A percentile compares a stretch with the other conserved stretches of the same genome.
phyloP scores from a whole-genome alignment of 2,113 vertebrate genomes.

The Ameiurus melas region DNA sequence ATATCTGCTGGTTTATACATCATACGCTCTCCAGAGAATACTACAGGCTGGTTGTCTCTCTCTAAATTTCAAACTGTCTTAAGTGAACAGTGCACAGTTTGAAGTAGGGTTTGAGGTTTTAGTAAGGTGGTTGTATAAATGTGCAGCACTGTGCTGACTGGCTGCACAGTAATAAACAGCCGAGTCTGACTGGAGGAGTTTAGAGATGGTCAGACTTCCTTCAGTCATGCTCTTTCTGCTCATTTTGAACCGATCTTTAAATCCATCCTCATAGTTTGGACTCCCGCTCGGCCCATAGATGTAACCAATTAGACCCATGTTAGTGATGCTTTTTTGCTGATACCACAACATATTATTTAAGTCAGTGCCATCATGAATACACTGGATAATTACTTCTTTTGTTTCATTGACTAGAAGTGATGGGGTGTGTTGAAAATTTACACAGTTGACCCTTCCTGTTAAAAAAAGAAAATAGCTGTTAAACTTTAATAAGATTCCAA shows the following conservation, averaged over 20 bases:
- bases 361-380: slow-evolving; percentile 34
- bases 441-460: slow-evolving; percentile 22
- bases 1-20: neutral
- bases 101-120: neutral
- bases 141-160: slow-evolving; percentile 64
- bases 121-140: slow-evolving; percentile 11
- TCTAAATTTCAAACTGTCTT: neutral
- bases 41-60: neutral
- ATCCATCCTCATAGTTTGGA: slow-evolving; percentile 12
- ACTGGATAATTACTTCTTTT: neutral
- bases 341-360: slow-evolving; percentile 40
- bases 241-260: slow-evolving; percentile 45
- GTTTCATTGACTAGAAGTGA: neutral
- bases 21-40: neutral
- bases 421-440: slow-evolving; percentile 36
- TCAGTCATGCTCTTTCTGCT: neutral
- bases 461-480: neutral
- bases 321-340: slow-evolving; percentile 22
- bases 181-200: slow-evolving; percentile 40
- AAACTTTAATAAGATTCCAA: neutral
- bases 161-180: slow-evolving; percentile 70
- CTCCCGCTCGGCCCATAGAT: neutral
- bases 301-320: slow-evolving; percentile 36
- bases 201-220: slow-evolving; percentile 53
- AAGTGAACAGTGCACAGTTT: neutral